These are phyloP conservation scores for Sisyra terminalis DNA, from an alignment of 2,888 invertebrate species.

Conservation along the genomic window DNA sequence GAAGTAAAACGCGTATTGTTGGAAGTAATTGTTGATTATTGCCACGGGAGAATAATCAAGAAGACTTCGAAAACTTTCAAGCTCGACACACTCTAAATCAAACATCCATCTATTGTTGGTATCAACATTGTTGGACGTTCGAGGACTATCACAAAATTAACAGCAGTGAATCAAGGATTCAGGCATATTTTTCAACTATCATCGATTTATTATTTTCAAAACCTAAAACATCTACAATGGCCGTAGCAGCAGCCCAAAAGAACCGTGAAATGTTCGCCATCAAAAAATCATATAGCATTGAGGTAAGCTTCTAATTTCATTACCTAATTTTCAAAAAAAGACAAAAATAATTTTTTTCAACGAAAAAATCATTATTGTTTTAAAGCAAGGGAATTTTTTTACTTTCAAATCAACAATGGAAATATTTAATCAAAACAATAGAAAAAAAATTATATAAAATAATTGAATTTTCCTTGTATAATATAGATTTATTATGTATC, in stretches of 20 bases:
- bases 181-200: constrained; percentile 21
- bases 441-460: no score
- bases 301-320: constrained; percentile 57
- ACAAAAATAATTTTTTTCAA: neutral
- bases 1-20: neutral
- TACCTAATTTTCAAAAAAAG: neutral
- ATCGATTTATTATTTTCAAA: constrained; percentile 20
- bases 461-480: no score
- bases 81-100: neutral
- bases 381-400: neutral
- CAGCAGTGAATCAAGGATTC: constrained; percentile 3
- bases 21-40: neutral
- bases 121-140: no score
- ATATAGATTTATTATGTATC: neutral
- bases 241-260: constrained; percentile 83
- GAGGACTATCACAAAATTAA: neutral
- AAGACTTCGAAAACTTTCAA: no score
- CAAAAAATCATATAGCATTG: constrained; percentile 93
- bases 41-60: no score
- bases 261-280: constrained; percentile 94
- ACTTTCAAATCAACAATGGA: neutral
- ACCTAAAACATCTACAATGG: constrained; percentile 30
- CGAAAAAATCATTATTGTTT: neutral
- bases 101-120: neutral
- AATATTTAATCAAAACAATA: neutral